Evolutionary conservation across 2,888 invertebrate species (phyloP).

Genomic region (Selenia dentaria): DNA sequence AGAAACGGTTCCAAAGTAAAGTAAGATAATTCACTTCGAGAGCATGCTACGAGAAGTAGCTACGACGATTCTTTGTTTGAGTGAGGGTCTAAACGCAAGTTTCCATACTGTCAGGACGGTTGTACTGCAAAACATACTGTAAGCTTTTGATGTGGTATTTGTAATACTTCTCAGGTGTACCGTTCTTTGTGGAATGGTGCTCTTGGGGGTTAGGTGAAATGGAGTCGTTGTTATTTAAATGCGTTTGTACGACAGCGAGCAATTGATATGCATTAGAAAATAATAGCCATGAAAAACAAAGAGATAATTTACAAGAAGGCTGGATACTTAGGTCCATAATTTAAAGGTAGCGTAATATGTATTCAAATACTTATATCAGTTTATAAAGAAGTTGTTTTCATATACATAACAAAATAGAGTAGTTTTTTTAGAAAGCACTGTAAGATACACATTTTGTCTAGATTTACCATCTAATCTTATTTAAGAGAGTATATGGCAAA

Average conservation of each 20-base stretch:
- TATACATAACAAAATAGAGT: no score
- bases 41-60: background rate
- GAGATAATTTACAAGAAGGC: constrained; percentile 9
- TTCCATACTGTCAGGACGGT: no score
- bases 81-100: no score
- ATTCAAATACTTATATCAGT: no score
- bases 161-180: constrained; percentile 52
- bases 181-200: constrained; percentile 50
- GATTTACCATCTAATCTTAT: no score
- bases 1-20: no score
- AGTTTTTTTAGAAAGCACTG: no score
- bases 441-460: no score
- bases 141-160: constrained; percentile 61
- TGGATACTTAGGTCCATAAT: no score
- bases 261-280: constrained; percentile 34
- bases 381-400: no score
- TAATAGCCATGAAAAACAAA: constrained; percentile 23
- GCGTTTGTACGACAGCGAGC: constrained; percentile 32
- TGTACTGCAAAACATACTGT: constrained; percentile 58
- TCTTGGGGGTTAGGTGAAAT: constrained; percentile 52
- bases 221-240: constrained; percentile 52
- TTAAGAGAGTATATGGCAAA: no score
- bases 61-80: background rate
- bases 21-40: background rate
- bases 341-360: no score